phyloP scores from a whole-genome alignment of 2,797 vertebrate genomes.

The Myiotriccus ornatus region DNA sequence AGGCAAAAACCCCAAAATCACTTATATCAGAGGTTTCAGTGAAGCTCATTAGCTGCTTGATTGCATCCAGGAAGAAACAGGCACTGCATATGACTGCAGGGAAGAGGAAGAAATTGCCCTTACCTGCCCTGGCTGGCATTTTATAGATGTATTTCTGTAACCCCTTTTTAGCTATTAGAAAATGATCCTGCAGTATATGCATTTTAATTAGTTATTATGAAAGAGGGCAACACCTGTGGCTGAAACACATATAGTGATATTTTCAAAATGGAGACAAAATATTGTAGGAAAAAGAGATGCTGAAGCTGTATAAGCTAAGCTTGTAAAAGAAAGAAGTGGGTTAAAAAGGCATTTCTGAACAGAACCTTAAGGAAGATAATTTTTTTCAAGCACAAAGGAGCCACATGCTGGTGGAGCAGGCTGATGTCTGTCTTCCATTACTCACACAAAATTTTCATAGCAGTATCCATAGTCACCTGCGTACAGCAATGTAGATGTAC shows the following conservation, averaged over 20 bases:
- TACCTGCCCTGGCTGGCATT: not conserved
- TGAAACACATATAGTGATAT: not conserved
- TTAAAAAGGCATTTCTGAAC: not conserved
- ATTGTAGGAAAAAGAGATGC: not conserved
- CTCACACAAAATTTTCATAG: not conserved
- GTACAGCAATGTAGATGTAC: rapidly evolving
- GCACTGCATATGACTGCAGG: not conserved
- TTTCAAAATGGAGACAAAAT: not conserved
- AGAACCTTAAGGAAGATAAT: not conserved
- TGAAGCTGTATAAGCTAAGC: not conserved
- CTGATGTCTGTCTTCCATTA: not conserved
- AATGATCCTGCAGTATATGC: not conserved
- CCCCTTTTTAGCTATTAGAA: not conserved
- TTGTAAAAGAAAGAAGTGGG: not conserved
- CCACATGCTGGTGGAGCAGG: not conserved
- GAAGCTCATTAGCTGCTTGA: not conserved
- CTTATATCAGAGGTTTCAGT: not conserved
- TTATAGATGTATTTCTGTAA: not conserved
- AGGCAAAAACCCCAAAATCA: not conserved
- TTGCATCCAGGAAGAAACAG: not conserved
- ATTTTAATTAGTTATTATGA: not conserved
- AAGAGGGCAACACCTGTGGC: not conserved
- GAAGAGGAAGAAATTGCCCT: not conserved
- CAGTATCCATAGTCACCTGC: rapidly evolving
- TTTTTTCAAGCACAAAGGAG: not conserved